Evolutionary conservation across 1,140 invertebrate species (phyloP).

Genomic region (Phthorimaea operculella): DNA sequence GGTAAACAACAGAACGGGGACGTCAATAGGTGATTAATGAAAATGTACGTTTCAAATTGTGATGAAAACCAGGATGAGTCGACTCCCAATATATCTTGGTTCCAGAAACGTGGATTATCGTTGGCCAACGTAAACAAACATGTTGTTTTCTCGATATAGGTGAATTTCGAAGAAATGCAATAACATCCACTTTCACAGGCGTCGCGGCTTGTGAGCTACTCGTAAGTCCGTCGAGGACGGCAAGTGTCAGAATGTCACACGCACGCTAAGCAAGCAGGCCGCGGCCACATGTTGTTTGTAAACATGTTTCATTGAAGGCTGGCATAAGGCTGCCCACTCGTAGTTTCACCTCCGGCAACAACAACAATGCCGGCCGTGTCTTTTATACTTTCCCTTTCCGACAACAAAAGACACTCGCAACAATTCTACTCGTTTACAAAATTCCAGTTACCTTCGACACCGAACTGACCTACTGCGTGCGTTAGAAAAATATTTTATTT

Average conservation of each 20-base stretch:
- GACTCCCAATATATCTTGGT: too few relatives aligned
- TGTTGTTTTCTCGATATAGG: neutral
- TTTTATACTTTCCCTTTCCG: too few relatives aligned
- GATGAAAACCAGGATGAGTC: too few relatives aligned
- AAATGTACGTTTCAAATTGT: too few relatives aligned
- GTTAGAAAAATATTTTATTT: too few relatives aligned
- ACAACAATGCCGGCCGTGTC: too few relatives aligned
- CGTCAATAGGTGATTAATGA: too few relatives aligned
- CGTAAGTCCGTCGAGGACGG: too few relatives aligned
- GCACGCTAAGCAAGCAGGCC: slow-evolving; percentile 14
- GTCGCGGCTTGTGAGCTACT: too few relatives aligned
- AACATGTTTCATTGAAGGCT: slow-evolving; percentile 37
- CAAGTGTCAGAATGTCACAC: slow-evolving; percentile 16
- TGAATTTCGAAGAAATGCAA: neutral
- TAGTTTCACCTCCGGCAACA: neutral
- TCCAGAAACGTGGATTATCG: too few relatives aligned
- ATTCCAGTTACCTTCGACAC: slow-evolving; percentile 19
- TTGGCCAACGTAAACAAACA: neutral
- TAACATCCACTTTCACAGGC: neutral
- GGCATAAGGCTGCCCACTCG: neutral
- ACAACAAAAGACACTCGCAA: slow-evolving; percentile 4
- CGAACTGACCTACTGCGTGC: too few relatives aligned
- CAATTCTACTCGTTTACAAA: slow-evolving; percentile 8
- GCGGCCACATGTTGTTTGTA: slow-evolving; percentile 42
- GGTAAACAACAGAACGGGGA: too few relatives aligned